Evolutionary conservation across 64 coral and sea anemone genomes (phyloP), one percentile per base, ranked within the genome.

Genomic region (Montipora foliosa): DNA sequence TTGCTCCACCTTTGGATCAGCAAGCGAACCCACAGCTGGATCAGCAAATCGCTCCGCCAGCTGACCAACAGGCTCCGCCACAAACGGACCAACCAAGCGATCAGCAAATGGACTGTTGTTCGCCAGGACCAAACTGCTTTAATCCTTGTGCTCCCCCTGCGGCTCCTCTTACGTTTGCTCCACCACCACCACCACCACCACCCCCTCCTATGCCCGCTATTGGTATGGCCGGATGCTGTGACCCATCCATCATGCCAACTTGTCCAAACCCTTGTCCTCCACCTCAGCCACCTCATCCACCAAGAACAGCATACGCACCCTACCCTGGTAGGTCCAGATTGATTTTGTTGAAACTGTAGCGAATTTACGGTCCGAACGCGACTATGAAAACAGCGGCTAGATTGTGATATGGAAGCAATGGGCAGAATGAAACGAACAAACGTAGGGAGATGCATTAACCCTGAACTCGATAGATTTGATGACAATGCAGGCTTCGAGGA

Each of bases 211-310:
- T 83, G 79, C 90, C 77, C 49, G 87, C 67, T 13, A 92, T 91
- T 89, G 94, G 94, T 64, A 92, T 92, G 89, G 77, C 66, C 3
- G 81, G 70, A 24, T 97, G 95, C 45, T 97, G 95, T 89, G 92
- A 97, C 49, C 92, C 95, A 37, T 64, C 71, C 13, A 19, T 97
- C 62, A 75, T 82, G 71, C 92, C 93, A 79, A 74, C 74, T 5
- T 97, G 95, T 70, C 75, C 71, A 69, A 97, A 97, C 49, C 95
- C 95, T 20, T 97, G 95, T 46, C 66, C 75, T 67, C 95, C 92
- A 49, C 88, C 88, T 29, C 80, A 89, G 68, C 91, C 90, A 47
- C 90, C 88, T 29, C 80, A 89, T 76, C 91, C 90, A 47, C 90
- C 92, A 4, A 78, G 70, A 88, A 25, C 75, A 25, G 77, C 95